Base-by-base conservation (phyloP, 2,797 vertebrate genomes). In the Enteromius anoplus region DNA sequence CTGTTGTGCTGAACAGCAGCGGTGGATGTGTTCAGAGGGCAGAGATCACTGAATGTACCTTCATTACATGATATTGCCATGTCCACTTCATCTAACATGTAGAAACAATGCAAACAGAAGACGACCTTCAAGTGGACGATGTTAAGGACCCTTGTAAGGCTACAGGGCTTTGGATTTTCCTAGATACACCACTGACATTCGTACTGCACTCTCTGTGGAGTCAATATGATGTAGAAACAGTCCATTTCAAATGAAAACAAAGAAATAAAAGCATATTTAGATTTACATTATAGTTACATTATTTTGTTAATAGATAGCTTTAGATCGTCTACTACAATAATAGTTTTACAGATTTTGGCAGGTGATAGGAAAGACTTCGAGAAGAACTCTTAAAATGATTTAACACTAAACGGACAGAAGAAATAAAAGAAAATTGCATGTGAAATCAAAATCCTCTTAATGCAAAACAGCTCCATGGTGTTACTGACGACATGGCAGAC, bases 241-340 rank as follows among this genome's bases (percentile, higher is more conserved):
- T 49, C 62, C n/a, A 2, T 72, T 86, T 66, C 4, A 75, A 51
- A 60, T 9, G 37, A 73, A 75, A 45, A 58, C 68, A 23, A 29
- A 87, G 83, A 90, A 83, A 78, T 42, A 51, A 82, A 84, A 81
- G 87, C 75, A 87, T 85, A 88, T 83, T 82, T 51, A 78, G 5
- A 87, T 60, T 84, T 37, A 70, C 83, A 87, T 80, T 62, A 87
- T 87, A 86, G 80, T 89, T 86, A 75, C 85, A 85, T 88, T 45
- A 88, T 90, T 91, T 91, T 86, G 72, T 76, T 71, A 88, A 88
- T 76, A 87, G 23, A 47, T 71, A 75, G 71, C 60, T 78, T 60
- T 60, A 80, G 29, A 79, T 79, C 81, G 69, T 85, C 87, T 82
- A 85, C 84, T 86, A 86, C 78, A 66, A 65, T 85, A 49, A 88